phyloP scores from a whole-genome alignment of 2,888 invertebrate species.

The Scaptomyza caliginosa region DNA sequence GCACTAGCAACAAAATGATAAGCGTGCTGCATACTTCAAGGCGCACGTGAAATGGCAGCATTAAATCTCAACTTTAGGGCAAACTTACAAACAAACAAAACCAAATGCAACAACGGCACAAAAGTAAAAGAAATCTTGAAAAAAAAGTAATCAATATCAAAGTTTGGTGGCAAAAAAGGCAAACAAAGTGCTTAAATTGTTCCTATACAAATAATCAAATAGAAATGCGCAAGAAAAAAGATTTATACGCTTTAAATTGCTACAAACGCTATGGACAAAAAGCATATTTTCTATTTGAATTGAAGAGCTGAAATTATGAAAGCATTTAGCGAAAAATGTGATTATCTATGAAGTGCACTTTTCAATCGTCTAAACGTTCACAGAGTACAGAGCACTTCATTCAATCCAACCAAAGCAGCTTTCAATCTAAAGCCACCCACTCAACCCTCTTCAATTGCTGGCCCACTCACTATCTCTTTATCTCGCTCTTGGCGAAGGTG shows the following conservation, averaged over 20 bases:
- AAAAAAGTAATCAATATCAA: not conserved
- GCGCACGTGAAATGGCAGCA: conserved; percentile 34
- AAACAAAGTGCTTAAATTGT: not conserved
- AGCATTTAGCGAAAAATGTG: not conserved
- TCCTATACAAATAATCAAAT: not conserved
- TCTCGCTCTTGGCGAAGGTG: conserved; percentile 32
- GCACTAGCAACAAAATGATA: not conserved
- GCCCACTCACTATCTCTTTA: not conserved
- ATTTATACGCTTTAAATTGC: too few species aligned
- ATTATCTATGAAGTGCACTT: not conserved
- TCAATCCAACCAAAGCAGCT: not conserved
- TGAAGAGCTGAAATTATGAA: not conserved
- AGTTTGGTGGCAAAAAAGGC: too few species aligned
- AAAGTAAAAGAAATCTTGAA: not conserved
- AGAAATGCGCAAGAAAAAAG: too few species aligned
- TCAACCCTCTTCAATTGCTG: not conserved
- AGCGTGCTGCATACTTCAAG: conserved; percentile 23
- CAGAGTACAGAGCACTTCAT: not conserved
- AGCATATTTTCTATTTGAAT: too few species aligned
- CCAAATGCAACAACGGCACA: too few species aligned
- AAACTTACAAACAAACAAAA: too few species aligned
- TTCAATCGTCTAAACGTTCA: not conserved
- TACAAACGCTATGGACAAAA: too few species aligned
- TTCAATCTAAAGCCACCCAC: not conserved
- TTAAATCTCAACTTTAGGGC: conserved; percentile 14